These are phyloP conservation scores for Oreonectes daqikongensis DNA, from an alignment of 2,797 vertebrate species.

Conservation along the genomic window DNA sequence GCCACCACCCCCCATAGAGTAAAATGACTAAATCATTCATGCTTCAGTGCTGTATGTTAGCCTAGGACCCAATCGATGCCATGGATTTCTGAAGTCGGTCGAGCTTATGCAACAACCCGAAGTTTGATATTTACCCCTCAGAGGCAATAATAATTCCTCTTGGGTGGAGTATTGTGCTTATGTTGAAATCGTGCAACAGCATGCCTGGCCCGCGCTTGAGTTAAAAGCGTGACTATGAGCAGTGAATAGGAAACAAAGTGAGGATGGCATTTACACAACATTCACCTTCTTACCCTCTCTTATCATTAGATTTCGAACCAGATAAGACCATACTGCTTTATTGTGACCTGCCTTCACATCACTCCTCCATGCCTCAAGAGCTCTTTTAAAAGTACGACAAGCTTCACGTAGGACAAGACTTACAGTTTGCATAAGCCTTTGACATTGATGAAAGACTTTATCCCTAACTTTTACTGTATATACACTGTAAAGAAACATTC, in stretches of 20 bases:
- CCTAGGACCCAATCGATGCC: conserved; percentile 23
- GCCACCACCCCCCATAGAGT: not conserved
- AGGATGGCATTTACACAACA: not conserved
- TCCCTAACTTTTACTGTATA: conserved; percentile 2
- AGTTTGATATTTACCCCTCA: conserved; percentile 49
- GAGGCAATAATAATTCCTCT: conserved; percentile 50
- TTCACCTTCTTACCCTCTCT: conserved; percentile 21
- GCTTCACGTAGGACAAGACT: not conserved
- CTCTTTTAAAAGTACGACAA: conserved; percentile 10
- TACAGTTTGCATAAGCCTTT: not conserved
- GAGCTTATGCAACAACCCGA: conserved; percentile 53
- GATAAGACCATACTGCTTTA: not conserved
- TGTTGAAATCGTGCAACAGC: conserved; percentile 53
- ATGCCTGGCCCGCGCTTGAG: conserved; percentile 53
- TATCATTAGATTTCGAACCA: conserved; percentile 24
- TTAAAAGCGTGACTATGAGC: conserved; percentile 36
- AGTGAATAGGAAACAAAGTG: conserved; percentile 38
- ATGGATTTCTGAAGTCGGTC: conserved; percentile 30
- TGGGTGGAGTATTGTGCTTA: conserved; percentile 47
- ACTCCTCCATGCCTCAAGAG: conserved; percentile 11
- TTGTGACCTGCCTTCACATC: not conserved
- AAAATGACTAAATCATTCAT: conserved; percentile 27
- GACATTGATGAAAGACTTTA: not conserved
- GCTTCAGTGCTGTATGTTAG: not conserved
- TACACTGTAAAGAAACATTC: too few relatives aligned